These are phyloP conservation scores for Heliconius himera DNA, from an alignment of 1,140 invertebrate genomes.

Conservation along the genomic window DNA sequence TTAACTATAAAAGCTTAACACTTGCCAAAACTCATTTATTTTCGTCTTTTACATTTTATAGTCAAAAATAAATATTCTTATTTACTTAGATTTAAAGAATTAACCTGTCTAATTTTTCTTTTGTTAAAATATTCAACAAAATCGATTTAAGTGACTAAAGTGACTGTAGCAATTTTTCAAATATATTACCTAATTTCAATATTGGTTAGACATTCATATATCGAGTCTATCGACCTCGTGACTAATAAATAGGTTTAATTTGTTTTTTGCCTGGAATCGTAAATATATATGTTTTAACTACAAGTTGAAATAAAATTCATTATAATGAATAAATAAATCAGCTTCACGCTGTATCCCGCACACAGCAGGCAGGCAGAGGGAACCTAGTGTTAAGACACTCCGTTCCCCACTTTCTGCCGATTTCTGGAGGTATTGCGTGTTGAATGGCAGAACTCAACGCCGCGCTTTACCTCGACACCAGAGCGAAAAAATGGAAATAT, in stretches of 20 bases:
- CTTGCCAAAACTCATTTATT: neutral
- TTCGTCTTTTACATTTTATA: neutral
- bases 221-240: neutral
- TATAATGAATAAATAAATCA: no score
- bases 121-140: neutral
- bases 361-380: no score
- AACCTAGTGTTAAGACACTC: no score
- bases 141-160: neutral
- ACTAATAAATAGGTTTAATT: neutral
- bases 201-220: neutral
- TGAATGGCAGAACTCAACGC: no score
- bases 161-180: neutral
- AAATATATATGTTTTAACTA: no score
- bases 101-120: no score
- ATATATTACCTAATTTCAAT: neutral
- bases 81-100: neutral
- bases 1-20: neutral
- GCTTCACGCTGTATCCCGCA: no score
- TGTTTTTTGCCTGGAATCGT: neutral
- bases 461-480: no score
- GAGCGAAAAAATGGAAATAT: no score
- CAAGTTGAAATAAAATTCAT: neutral
- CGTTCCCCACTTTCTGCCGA: no score
- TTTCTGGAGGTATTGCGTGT: no score
- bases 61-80: neutral